phyloP scores from a whole-genome alignment of 2,888 invertebrate genomes.

The Trichopoda pennipes region DNA sequence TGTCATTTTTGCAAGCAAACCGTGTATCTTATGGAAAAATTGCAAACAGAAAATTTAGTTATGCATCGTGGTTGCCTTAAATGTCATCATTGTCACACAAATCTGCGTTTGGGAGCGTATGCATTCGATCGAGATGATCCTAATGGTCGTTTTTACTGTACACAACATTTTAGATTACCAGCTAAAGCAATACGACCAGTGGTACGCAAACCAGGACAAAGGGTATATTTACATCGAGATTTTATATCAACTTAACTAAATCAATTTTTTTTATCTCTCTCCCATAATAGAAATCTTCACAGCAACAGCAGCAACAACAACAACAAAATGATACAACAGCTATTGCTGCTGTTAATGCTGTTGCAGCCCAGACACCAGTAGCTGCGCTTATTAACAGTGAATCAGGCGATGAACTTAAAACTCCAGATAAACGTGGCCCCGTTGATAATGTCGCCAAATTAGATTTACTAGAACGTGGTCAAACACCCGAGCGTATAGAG shows the following conservation, averaged over 20 bases:
- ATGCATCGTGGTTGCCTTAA: conserved; percentile 96
- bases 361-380: conserved; percentile 32
- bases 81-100: conserved; percentile 94
- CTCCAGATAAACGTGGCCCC: conserved; percentile 79
- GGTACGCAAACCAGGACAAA: conserved; percentile 73
- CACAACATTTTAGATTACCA: conserved; percentile 86
- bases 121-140: conserved; percentile 87
- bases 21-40: conserved; percentile 96
- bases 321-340: conserved; percentile 57
- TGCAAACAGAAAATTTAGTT: conserved; percentile 93
- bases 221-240: conserved; percentile 66
- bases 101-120: conserved; percentile 89
- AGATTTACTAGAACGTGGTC: conserved; percentile 81
- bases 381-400: conserved; percentile 52
- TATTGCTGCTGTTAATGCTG: conserved; percentile 38
- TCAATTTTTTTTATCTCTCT: background rate
- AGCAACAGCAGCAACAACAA: conserved; percentile 69
- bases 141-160: conserved; percentile 87
- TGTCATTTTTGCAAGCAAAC: conserved; percentile 95
- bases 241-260: background rate
- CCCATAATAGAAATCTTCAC: conserved; percentile 70
- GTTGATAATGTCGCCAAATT: conserved; percentile 76
- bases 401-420: conserved; percentile 76
- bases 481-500: conserved; percentile 90
- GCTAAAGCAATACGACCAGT: conserved; percentile 81